Percentiles rank a stretch among this genome's conserved stretches.
These are phyloP conservation scores for Mugil cephalus DNA, from an alignment of 2,113 vertebrate genomes.

Conservation along the genomic window DNA sequence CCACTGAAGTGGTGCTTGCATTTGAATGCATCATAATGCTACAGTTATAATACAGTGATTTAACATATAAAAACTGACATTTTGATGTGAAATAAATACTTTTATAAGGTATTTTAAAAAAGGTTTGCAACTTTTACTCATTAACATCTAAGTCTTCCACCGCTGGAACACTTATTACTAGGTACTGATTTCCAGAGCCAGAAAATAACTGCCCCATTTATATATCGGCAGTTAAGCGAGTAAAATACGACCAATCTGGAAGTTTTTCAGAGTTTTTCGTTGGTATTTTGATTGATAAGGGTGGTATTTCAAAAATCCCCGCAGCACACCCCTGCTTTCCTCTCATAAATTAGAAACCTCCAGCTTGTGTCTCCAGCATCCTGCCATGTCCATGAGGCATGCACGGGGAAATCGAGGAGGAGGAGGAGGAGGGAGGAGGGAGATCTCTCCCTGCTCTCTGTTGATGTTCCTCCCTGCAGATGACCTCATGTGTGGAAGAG, in stretches of 20 bases:
- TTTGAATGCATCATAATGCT: no score
- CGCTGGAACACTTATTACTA: no score
- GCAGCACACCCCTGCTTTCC: not conserved
- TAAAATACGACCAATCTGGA: no score
- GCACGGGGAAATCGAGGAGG: slow-evolving; percentile 14
- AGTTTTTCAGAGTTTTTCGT: no score
- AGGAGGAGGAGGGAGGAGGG: slow-evolving; percentile 11
- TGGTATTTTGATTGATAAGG: not conserved
- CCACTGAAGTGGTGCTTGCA: no score
- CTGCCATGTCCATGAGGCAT: slow-evolving; percentile 55
- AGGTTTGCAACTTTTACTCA: no score
- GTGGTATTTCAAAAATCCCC: not conserved
- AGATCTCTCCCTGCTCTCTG: slow-evolving; percentile 28
- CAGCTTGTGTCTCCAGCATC: slow-evolving; percentile 36
- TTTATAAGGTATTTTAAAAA: no score
- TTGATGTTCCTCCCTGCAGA: slow-evolving; percentile 38
- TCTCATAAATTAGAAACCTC: not conserved
- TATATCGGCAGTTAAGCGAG: not conserved
- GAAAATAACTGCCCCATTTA: no score
- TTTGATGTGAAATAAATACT: no score
- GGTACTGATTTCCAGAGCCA: not conserved
- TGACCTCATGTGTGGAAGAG: slow-evolving; percentile 74
- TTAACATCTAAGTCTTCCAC: no score
- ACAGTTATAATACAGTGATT: no score
- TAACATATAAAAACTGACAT: no score